Evolutionary conservation across 2,888 invertebrate species (phyloP).

Genomic region (Melieria crassipennis): DNA sequence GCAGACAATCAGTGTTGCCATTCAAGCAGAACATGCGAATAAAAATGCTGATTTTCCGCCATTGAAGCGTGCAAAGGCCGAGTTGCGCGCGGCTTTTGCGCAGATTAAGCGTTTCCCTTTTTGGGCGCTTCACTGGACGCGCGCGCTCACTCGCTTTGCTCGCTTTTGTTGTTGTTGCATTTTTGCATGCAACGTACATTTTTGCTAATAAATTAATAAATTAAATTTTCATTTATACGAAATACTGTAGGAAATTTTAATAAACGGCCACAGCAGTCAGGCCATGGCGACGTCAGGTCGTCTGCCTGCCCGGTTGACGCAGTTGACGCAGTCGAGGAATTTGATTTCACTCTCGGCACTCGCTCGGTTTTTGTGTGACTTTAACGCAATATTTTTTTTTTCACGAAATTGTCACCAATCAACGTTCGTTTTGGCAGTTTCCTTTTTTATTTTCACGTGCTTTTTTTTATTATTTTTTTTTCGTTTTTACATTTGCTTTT

Average conservation of each 20-base stretch:
- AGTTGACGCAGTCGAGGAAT: too few species aligned
- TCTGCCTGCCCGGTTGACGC: too few species aligned
- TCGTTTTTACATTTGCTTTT: too few species aligned
- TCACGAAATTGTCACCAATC: too few species aligned
- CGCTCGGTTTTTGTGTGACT: too few species aligned
- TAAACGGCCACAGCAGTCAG: too few species aligned
- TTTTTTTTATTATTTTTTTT: too few species aligned
- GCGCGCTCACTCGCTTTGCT: neutral
- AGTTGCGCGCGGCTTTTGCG: neutral
- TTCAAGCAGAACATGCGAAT: slow-evolving; percentile 22
- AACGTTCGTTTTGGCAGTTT: too few species aligned
- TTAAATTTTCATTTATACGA: slow-evolving; percentile 33
- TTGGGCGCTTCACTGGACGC: neutral
- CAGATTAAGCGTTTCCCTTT: neutral
- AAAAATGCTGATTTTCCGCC: neutral
- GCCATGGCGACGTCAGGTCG: too few species aligned
- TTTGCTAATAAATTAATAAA: slow-evolving; percentile 40
- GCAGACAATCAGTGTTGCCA: slow-evolving; percentile 33
- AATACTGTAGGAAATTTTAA: neutral
- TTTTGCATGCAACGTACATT: slow-evolving; percentile 4
- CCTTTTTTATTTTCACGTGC: too few species aligned
- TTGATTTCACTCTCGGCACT: too few species aligned
- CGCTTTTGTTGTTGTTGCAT: neutral
- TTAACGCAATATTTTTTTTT: too few species aligned
- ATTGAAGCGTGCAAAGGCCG: neutral